Evolutionary conservation across 2,797 vertebrate genomes (phyloP).

Genomic region (Artibeus jamaicensis): DNA sequence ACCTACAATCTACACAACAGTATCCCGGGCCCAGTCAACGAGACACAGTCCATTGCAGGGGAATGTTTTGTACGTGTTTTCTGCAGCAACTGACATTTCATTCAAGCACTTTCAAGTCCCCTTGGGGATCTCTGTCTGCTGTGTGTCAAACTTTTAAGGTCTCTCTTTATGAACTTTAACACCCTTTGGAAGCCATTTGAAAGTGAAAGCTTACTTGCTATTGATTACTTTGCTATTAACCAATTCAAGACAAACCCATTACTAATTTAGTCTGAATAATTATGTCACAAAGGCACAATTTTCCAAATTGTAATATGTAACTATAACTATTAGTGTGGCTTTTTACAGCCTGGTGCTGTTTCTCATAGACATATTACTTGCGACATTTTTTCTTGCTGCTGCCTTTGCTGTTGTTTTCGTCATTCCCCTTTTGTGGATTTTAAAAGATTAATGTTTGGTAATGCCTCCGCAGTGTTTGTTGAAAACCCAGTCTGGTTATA

Average conservation of each 20-base stretch:
- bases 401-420: background rate
- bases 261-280: background rate
- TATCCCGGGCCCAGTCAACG: background rate
- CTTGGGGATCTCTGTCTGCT: slow-evolving; percentile 48
- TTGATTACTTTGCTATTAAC: slow-evolving; percentile 20
- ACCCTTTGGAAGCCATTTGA: slow-evolving; percentile 14
- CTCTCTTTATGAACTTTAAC: slow-evolving; percentile 60
- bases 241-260: background rate
- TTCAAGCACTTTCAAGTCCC: slow-evolving; percentile 42
- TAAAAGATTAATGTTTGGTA: background rate
- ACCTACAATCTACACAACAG: background rate
- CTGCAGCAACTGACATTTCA: slow-evolving; percentile 55
- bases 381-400: background rate
- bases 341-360: background rate
- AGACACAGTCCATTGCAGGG: slow-evolving; percentile 30
- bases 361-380: background rate
- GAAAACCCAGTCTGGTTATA: slow-evolving; percentile 11
- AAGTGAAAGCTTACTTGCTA: background rate
- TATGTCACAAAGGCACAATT: background rate
- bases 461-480: background rate
- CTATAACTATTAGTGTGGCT: background rate
- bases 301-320: background rate
- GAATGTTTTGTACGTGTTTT: slow-evolving; percentile 46
- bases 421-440: background rate
- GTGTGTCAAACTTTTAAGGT: slow-evolving; percentile 55